Evolutionary conservation across 2,888 invertebrate genomes (phyloP).

Genomic region (Drosophila incognita): DNA sequence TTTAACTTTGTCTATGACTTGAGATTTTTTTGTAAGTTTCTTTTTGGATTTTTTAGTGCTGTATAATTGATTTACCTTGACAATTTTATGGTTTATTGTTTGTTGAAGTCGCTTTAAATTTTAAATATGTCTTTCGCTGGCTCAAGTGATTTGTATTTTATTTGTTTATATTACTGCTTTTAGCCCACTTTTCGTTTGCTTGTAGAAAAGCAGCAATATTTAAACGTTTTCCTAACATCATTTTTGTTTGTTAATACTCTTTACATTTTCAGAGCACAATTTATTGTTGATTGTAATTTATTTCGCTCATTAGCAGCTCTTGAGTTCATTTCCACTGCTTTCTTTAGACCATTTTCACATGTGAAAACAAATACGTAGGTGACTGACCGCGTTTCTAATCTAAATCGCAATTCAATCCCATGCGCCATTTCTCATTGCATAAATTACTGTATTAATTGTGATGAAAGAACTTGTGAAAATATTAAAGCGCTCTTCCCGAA

Average conservation of each 20-base stretch:
- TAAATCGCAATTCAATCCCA: conserved; percentile 10
- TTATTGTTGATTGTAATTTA: not conserved
- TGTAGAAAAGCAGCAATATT: not conserved
- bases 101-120: not conserved
- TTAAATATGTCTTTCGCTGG: not conserved
- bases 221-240: not conserved
- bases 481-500: conserved; percentile 73
- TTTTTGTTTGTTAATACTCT: not conserved
- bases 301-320: not conserved
- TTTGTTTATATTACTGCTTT: not conserved
- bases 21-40: not conserved
- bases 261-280: not conserved
- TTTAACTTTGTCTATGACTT: not conserved
- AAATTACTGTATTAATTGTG: conserved; percentile 36
- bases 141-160: not conserved
- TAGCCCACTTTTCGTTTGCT: not conserved
- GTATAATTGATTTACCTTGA: not conserved
- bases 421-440: conserved; percentile 59
- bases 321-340: conserved; percentile 15
- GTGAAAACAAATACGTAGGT: conserved; percentile 29
- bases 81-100: not conserved
- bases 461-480: conserved; percentile 65
- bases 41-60: not conserved
- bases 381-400: conserved; percentile 51
- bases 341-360: not conserved